phyloP scores from a whole-genome alignment of 1,140 invertebrate species.

The Drosophila ananassae region DNA sequence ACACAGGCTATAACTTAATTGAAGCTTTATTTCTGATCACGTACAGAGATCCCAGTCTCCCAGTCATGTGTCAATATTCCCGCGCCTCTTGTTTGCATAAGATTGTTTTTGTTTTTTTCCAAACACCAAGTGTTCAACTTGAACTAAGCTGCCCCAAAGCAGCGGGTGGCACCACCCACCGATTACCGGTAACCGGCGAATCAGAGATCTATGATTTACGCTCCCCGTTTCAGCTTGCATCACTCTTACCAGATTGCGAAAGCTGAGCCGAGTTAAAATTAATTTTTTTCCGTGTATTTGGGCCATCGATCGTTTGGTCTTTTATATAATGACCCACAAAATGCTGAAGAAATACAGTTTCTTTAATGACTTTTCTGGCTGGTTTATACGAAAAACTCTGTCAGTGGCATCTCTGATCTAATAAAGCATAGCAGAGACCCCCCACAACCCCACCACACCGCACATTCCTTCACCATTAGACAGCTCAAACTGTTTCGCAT shows the following conservation, averaged over 20 bases:
- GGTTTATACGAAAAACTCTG: conserved; percentile 41
- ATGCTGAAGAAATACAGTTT: conserved; percentile 47
- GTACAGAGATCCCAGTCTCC: conserved; percentile 1
- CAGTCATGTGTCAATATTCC: conserved; percentile 30
- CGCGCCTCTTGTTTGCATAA: conserved; percentile 38
- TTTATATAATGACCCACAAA: conserved; percentile 73
- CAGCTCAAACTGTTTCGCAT: conserved; percentile 66
- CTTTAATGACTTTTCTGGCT: conserved; percentile 61
- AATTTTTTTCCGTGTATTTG: background rate
- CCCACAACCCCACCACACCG: too few relatives aligned
- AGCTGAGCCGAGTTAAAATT: conserved; percentile 29
- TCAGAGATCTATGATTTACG: background rate
- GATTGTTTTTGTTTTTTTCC: background rate
- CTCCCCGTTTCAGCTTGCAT: conserved; percentile 9
- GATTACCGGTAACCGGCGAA: background rate
- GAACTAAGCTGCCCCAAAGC: conserved; percentile 13
- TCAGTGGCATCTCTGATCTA: conserved; percentile 54
- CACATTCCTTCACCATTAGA: conserved; percentile 22
- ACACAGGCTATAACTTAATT: conserved; percentile 32
- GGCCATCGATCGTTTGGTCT: conserved; percentile 9
- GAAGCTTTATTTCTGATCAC: conserved; percentile 32
- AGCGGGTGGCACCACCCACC: conserved; percentile 38
- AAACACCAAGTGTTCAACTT: conserved; percentile 17
- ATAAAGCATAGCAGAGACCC: conserved; percentile 45
- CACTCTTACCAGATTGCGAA: conserved; percentile 44